Conservation (phyloP, 2,113 vertebrate species). For the Antechinus flavipes region DNA sequence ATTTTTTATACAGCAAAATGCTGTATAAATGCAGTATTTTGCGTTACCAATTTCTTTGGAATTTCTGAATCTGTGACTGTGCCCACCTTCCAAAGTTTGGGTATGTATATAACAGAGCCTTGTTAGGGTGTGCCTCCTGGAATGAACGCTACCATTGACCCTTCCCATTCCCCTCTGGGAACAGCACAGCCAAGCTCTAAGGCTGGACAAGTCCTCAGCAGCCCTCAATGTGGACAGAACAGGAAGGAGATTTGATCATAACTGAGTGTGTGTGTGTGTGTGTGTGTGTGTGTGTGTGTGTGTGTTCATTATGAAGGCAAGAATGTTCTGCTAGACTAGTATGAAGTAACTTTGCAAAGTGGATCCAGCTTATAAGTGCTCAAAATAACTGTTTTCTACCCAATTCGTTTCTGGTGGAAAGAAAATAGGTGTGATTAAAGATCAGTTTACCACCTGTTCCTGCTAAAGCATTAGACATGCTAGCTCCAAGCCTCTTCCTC, state of each 20-base stretch:
- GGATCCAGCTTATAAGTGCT: not conserved
- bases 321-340: not conserved
- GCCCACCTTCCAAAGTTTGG: no score
- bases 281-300: not conserved
- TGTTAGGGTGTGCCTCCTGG: no score
- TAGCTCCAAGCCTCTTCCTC: not conserved
- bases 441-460: no score
- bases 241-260: no score
- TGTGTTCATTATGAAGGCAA: not conserved
- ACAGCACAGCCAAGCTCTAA: not conserved
- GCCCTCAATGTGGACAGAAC: not conserved
- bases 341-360: not conserved
- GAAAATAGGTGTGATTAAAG: no score
- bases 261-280: not conserved
- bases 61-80: no score
- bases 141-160: not conserved
- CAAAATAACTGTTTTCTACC: not conserved
- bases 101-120: no score
- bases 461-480: not conserved
- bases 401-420: no score
- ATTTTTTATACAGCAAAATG: no score
- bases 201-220: not conserved
- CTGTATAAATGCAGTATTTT: no score
- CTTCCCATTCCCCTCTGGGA: no score
- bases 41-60: no score